A percentile compares a stretch with the other conserved stretches of the same genome.
These are phyloP conservation scores for Dichetophora obliterata DNA, from an alignment of 2,888 invertebrate species.

Conservation along the genomic window DNA sequence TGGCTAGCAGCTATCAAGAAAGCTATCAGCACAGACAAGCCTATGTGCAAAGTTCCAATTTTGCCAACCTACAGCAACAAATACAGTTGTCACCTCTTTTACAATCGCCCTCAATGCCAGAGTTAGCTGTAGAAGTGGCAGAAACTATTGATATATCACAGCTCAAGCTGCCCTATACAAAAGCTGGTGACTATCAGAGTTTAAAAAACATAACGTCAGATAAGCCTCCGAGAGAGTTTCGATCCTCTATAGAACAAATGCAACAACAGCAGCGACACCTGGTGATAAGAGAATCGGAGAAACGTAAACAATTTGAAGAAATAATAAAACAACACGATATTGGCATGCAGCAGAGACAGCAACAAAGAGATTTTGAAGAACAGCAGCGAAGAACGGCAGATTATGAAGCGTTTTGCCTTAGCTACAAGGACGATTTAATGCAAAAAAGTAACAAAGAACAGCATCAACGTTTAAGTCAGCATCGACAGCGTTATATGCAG, in stretches of 20 bases:
- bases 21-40: neutral
- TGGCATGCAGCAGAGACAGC: too few species aligned
- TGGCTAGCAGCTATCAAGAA: neutral
- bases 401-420: neutral
- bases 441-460: slow-evolving; percentile 2
- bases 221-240: neutral
- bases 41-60: slow-evolving; percentile 4
- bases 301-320: slow-evolving; percentile 7
- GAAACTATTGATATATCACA: slow-evolving; percentile 20
- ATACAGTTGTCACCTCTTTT: neutral
- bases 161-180: slow-evolving; percentile 8
- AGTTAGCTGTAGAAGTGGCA: neutral
- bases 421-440: neutral
- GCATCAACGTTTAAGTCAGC: neutral
- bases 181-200: neutral
- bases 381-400: neutral
- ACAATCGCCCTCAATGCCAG: neutral
- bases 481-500: slow-evolving; percentile 1
- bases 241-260: neutral
- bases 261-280: neutral
- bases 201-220: neutral
- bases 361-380: neutral
- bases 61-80: slow-evolving; percentile 3
- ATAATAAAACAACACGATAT: slow-evolving; percentile 1
- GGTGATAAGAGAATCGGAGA: neutral